Base-by-base conservation (phyloP, 2,113 vertebrate genomes). In the Collichthys lucidus region DNA sequence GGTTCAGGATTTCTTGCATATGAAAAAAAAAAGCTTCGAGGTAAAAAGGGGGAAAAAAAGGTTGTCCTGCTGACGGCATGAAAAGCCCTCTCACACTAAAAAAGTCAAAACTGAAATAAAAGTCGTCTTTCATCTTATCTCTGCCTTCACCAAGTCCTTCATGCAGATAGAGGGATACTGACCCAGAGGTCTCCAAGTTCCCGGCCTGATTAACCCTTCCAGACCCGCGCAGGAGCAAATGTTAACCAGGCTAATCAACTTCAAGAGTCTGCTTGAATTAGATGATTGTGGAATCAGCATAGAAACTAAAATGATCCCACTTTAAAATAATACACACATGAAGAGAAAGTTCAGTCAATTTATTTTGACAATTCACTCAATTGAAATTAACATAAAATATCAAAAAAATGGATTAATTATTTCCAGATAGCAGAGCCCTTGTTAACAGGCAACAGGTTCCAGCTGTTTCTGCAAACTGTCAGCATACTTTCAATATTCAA, bases 201-300 rank as follows among this genome's bases (percentile, higher is more conserved):
- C 90, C 62, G 93, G 94, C 94, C 95, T 95, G 94, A 96, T 97
- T 97, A 98, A 98, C 96, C 96, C 96, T 94, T 95, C 83, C 92
- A 88, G 93, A 86, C 92, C 95, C 94, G 79, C 87, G 74, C 84
- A 88, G 80, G 93, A 95, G 92, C 92, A 94, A 91, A 96, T 95
- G 95, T 96, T 96, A 97, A 96, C 94, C 91, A 89, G 87, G 79
- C 95, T 92, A 92, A 96, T 95, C 91, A 95, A 95, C 91, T 92
- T 85, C 91, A 93, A 91, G 90, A 89, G 88, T 79, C 88, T 91
- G 89, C 94, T 94, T 94, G 84, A 92, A 83, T 93, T 90, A 73
- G 80, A 93, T 90, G 74, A 92, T 65, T 64, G 79, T 52, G 74
- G 62, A 91, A 88, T 66, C 44, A 82, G 82, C 75, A 85, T 80